Base-by-base conservation (phyloP, 2,888 invertebrate species). In the Octonoba sinensis region DNA sequence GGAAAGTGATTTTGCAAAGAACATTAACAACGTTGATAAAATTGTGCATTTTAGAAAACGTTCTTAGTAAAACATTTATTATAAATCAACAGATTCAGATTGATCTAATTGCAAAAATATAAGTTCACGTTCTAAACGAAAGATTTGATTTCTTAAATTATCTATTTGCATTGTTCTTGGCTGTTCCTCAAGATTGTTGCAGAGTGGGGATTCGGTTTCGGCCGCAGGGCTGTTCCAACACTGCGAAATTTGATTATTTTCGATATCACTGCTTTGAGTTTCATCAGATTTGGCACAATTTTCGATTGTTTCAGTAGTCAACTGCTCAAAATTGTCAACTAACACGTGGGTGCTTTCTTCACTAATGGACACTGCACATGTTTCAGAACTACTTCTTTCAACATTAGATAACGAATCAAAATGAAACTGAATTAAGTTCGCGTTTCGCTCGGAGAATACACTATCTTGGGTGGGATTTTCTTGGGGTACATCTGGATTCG, bases 21-120 rank as follows among this genome's bases (percentile, higher is more conserved):
- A 36, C 36, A 36, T 36, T 36, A 36, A 36, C 8, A 36, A 36
- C 36, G 11, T 36, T 36, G 36, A 36, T 36, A 36, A 36, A 36
- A 36, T 36, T 36, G 36, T 36, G 36, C 36, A 36, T 36, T 36
- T 36, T 36, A 11, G 6, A 36, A 36, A 36, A 36, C 3, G 8
- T 36, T 36, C 36, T 36, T 36, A 36, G 36, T 36, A 36, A 36
- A 18, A 72, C n/a, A n/a, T 62, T 51, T 67, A 60, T 82, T 76
- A 82, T 76, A 82, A 76, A 56, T 82, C 82, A 47, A 82, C 66
- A 2, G 76, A 44, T 18, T 82, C 82, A 18, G 82, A 76, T 51
- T 76, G 75, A 36, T 82, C 82, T 27, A 82, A 62, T 54, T 82
- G 74, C 47, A 76, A 76, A 15, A 82, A 64, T 54, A 82, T 82